Evolutionary conservation across 2,797 vertebrate species (phyloP), one percentile per base, ranked within the genome.

Genomic region (Leuciscus waleckii): DNA sequence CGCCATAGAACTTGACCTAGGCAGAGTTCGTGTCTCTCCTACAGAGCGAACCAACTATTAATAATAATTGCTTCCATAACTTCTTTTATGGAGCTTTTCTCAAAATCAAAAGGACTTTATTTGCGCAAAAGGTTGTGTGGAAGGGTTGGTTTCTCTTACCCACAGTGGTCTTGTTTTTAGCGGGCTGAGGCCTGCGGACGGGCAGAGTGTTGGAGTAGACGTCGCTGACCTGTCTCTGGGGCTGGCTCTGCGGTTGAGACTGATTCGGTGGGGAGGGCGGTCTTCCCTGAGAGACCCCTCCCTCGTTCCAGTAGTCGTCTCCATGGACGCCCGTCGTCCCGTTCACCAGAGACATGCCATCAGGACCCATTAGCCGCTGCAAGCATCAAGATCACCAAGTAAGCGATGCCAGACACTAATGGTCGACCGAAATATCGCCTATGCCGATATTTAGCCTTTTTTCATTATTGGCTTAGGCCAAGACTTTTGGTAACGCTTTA

Each of bases 201-300:
- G 98, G 98, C 83, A 99, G 97, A 1, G 98, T 99, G 91, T 99
- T 99, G 93, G 98, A 99, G 92, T 99, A 99, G 81, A 98, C 98
- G 85, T 99, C 98, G 74, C 96, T 99, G 95, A 99, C 96, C 94
- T 98, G 98, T 94, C 97, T 96, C 94, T 98, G 98, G 68, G 97
- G 92, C 92, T 96, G 95, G 16, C 93, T 94, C 88, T 91, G 94
- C 54, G 91, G 84, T 92, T 94, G 95, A 84, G 97, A 92, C 86
- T 82, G 94, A 61, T 95, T 94, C 82, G 91, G 94, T 75, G 94
- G 95, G 71, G 95, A 95, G 5, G 95, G 87, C 35, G 95, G 95
- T 92, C 97, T 97, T 88, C 96, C 95, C 94, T 97, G 97, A 89
- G 96, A 92, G 89, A 95, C 93, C 76, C 97, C 96, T 85, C 96